Base-by-base conservation (phyloP, 1,140 invertebrate species). In the Drosophila prosaltans region DNA sequence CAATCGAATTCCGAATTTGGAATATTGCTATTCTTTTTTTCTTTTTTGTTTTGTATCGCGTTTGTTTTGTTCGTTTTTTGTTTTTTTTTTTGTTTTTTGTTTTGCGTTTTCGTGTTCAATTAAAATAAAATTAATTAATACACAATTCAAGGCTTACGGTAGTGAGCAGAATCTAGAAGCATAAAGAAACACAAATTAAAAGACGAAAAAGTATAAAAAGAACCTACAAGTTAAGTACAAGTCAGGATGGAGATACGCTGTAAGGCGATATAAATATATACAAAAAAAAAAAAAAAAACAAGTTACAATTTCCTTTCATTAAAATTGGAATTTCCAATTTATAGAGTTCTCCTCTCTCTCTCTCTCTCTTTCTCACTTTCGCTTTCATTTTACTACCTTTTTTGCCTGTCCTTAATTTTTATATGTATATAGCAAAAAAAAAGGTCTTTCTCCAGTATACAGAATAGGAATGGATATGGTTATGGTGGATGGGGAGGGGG, bases 81-180 rank as follows among this genome's bases (percentile, higher is more conserved):
- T 16, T 41, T 41, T 7, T 57, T 24, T 45, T 43, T 66, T 28
- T 11, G 16, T 65, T 72, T 72, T 58, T 45, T 36, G 45, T 41
- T 78, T 61, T 74, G 36, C 68, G 70, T 62, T 80, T 85, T 86
- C 83, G 83, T 88, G 71, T 88, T 88, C 83, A 88, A 88, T 88
- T 88, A 67, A 88, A 88, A 88, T 89, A 89, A 83, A 88, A 89
- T 80, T 89, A 83, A 88, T 88, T 89, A 80, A 89, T 89, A 77
- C 73, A 80, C 84, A 88, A 80, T 88, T 89, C 68, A 89, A 83
- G 70, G 81, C 83, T 88, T 88, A 88, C 83, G 76, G 80, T 89
- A 88, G 80, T 83, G 75, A 88, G 77, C 74, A 72, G 84, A 83
- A 88, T 88, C 83, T 88, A 88, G 83, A 88, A 88, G 83, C 83